Conservation (phyloP, 2,888 invertebrate species). For the Caenorhabditis wallacei region DNA sequence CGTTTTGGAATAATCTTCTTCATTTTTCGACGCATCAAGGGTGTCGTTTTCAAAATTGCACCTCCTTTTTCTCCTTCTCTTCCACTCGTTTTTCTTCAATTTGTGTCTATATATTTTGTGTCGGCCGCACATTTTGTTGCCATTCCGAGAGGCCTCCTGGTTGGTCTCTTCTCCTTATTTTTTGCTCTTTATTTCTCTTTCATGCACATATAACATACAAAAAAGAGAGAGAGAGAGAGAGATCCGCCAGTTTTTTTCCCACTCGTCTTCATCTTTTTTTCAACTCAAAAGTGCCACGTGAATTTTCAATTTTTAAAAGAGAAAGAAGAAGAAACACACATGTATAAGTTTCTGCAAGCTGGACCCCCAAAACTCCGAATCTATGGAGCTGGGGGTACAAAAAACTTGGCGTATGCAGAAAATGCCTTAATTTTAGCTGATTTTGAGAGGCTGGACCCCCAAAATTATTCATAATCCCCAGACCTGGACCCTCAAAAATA, state of each 20-base stretch:
- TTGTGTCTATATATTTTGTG: slow-evolving; percentile 15
- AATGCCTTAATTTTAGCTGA: too few species aligned
- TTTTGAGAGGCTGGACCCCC: too few species aligned
- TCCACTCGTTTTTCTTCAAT: slow-evolving; percentile 38
- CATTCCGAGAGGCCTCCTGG: slow-evolving; percentile 20
- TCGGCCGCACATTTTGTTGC: slow-evolving; percentile 39
- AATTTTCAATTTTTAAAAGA: too few species aligned
- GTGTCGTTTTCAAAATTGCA: slow-evolving; percentile 10
- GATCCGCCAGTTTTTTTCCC: slow-evolving; percentile 24
- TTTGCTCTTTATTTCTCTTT: neutral
- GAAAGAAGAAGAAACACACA: too few species aligned
- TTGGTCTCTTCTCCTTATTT: neutral
- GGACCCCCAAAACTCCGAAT: too few species aligned
- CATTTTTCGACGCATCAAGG: neutral
- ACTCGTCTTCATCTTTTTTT: neutral
- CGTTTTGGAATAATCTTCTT: neutral
- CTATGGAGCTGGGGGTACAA: too few species aligned
- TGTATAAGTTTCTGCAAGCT: too few species aligned
- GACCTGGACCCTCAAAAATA: too few species aligned
- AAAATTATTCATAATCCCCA: too few species aligned
- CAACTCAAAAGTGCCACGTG: neutral
- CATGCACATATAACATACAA: slow-evolving; percentile 54
- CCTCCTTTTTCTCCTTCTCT: neutral
- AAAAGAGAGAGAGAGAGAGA: too few species aligned
- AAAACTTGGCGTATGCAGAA: too few species aligned